Base-by-base conservation (phyloP, 2,888 invertebrate species). In the Suillia variegata region DNA sequence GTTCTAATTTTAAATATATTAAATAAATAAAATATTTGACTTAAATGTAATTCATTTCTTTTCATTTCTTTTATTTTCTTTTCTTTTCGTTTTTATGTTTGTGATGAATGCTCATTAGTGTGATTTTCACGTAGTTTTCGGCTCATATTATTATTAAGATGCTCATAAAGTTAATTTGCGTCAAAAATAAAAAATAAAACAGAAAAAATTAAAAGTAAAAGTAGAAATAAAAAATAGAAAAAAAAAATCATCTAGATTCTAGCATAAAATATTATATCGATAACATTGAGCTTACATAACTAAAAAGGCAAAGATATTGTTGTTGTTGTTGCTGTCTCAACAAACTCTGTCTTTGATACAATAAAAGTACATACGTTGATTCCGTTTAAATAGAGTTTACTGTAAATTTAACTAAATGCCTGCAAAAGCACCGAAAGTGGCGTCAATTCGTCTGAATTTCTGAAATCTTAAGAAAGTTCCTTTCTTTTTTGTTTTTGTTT, bases 371-470 rank as follows among this genome's bases (percentile, higher is more conserved):
- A 38, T 5, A 10, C 13, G 18, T 20, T 18, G 45, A 45, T 17
- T 17, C 6, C 4, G 45, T 18, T 18, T 17, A 45, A 18, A 20
- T 8, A 20, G 45, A 20, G 18, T 45, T 17, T 10, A 38, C 17
- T 3, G 49, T 62, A 62, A 59, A 62, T 65, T 65, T 59, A 61
- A 62, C 64, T 65, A 65, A 62, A 65, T 62, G 64, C 62, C 62
- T 62, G 62, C 54, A 61, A 45, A 62, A 64, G 64, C 64, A 64
- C 64, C 64, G 62, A 56, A 58, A 52, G 24, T 45, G 45, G n/a
- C 38, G 6, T 38, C n/a, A n/a, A 5, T n/a, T 38, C 38, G n/a
- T n/a, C 6, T 13, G 4, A 10, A 38, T 38, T 38, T 38, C 38
- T n/a, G n/a, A n/a, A n/a, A n/a, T n/a, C n/a, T n/a, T n/a, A n/a